Conservation (phyloP, 2,113 vertebrate species). For the Anarhynchus alexandrinus region DNA sequence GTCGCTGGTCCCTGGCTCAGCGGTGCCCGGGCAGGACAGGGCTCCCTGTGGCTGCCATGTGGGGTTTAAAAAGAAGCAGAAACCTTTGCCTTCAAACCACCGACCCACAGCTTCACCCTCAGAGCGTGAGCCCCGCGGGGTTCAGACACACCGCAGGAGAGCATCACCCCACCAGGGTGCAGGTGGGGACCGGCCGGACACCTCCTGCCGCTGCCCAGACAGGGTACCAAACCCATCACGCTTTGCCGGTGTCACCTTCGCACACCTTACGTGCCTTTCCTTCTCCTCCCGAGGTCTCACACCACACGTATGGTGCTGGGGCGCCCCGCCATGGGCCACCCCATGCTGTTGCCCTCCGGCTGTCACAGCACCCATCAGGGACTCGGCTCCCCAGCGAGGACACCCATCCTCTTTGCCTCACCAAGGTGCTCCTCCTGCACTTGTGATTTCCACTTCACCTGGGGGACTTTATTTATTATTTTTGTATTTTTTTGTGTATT, state of each 20-base stretch:
- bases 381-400: background rate
- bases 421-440: background rate
- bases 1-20: background rate
- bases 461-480: background rate
- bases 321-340: too few species aligned
- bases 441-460: accelerated
- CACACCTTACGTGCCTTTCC: accelerated
- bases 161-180: background rate
- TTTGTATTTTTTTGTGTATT: background rate
- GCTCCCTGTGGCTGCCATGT: accelerated
- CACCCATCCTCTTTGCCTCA: background rate
- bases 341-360: background rate
- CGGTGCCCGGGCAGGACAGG: background rate
- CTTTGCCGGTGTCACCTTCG: accelerated
- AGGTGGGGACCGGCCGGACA: accelerated
- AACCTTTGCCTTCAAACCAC: accelerated
- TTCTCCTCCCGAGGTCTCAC: background rate
- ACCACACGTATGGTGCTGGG: accelerated
- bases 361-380: background rate
- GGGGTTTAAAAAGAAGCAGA: background rate
- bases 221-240: background rate
- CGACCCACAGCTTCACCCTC: background rate
- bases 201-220: background rate
- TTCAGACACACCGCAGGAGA: background rate
- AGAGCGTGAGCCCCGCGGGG: accelerated